These are phyloP conservation scores for Panurus biarmicus DNA, from an alignment of 2,113 vertebrate species.

Conservation along the genomic window DNA sequence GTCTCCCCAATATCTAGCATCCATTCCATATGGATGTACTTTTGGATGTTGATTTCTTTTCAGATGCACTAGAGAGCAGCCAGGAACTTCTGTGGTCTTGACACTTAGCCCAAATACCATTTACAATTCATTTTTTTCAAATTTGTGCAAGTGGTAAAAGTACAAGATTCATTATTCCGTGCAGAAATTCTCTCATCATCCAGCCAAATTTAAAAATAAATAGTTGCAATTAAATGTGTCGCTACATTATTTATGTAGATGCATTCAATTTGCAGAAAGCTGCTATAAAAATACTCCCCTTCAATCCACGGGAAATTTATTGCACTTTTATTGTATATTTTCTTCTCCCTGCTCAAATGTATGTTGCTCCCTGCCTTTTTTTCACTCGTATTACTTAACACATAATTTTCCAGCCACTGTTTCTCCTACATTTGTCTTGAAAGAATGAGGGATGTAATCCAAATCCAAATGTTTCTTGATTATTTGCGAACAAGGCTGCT, in stretches of 20 bases:
- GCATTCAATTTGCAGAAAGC: slow-evolving; percentile 39
- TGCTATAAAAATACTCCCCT: slow-evolving; percentile 22
- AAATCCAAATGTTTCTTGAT: slow-evolving; percentile 27
- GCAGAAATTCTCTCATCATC: neutral
- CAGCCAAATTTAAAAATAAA: slow-evolving; percentile 47
- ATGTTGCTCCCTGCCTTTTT: neutral
- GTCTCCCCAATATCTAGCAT: neutral
- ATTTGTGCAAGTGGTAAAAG: neutral
- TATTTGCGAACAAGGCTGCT: neutral
- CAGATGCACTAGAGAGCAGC: neutral
- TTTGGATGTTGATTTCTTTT: neutral
- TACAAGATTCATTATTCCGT: neutral
- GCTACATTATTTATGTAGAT: slow-evolving; percentile 34
- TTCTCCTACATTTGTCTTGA: neutral
- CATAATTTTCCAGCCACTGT: neutral
- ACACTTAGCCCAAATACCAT: neutral
- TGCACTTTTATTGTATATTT: slow-evolving; percentile 11
- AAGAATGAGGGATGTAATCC: neutral
- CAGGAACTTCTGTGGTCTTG: neutral
- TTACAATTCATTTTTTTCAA: neutral
- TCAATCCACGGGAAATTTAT: slow-evolving; percentile 14
- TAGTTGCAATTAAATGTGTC: slow-evolving; percentile 27
- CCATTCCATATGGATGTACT: neutral
- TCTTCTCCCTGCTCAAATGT: neutral
- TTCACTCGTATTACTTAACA: neutral